Evolutionary conservation across 2,113 vertebrate species (phyloP).

Genomic region (Tyto alba): DNA sequence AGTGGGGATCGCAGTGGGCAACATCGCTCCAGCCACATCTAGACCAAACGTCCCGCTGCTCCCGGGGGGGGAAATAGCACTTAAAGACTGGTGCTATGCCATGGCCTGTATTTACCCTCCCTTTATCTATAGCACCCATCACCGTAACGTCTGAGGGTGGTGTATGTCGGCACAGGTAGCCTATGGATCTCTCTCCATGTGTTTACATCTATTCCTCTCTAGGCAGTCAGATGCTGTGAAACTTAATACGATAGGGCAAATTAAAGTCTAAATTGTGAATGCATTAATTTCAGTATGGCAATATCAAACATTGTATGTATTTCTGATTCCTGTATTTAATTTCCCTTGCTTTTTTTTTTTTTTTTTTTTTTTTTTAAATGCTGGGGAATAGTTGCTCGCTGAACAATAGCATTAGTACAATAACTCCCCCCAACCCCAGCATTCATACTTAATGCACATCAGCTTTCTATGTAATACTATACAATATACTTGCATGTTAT

Average conservation of each 20-base stretch:
- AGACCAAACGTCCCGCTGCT: neutral
- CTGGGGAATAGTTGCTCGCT: neutral
- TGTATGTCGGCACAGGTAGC: neutral
- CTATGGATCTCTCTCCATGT: neutral
- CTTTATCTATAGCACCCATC: neutral
- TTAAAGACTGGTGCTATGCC: neutral
- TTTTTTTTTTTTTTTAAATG: conserved; percentile 19
- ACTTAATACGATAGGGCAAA: neutral
- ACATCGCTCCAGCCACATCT: neutral
- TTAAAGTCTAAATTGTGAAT: conserved; percentile 29
- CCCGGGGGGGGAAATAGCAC: neutral
- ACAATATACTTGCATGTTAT: conserved; percentile 31
- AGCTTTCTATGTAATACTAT: conserved; percentile 17
- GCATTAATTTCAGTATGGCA: conserved; percentile 2
- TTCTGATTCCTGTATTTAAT: conserved; percentile 58
- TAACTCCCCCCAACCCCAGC: conserved; percentile 3
- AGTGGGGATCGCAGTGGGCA: neutral
- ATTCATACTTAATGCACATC: conserved; percentile 16
- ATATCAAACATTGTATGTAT: conserved; percentile 40
- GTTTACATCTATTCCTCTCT: neutral
- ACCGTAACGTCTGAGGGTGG: neutral
- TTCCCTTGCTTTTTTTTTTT: conserved; percentile 18
- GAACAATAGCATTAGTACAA: conserved; percentile 24
- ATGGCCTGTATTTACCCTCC: neutral
- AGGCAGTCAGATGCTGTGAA: neutral